These are phyloP conservation scores for Phenganax marumi DNA, from an alignment of 92 coral and sea anemone species.

Conservation along the genomic window DNA sequence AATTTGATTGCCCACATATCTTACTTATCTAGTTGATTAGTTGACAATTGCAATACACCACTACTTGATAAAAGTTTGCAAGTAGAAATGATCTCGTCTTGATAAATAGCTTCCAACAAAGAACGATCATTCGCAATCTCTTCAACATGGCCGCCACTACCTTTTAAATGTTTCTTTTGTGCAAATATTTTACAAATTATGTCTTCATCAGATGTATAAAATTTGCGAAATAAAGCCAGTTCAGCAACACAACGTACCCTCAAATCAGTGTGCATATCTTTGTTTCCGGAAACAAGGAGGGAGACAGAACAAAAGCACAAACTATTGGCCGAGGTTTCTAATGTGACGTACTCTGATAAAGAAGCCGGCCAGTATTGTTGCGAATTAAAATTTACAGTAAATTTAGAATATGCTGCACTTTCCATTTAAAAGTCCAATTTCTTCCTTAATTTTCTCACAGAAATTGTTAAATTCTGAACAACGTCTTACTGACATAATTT, in stretches of 20 bases:
- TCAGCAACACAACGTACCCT: conserved; percentile 7
- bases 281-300: background rate
- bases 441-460: no score
- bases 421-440: no score
- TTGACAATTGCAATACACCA: conserved; percentile 5
- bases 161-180: no score
- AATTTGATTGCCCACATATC: background rate
- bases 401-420: no score
- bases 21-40: background rate
- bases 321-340: conserved; percentile 7
- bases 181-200: no score
- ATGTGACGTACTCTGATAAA: background rate
- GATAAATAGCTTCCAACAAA: background rate
- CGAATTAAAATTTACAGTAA: no score
- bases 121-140: no score
- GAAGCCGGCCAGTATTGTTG: no score
- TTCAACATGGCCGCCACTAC: no score
- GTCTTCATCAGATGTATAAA: background rate
- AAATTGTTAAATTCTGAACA: no score
- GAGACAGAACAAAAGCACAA: background rate
- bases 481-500: no score
- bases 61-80: background rate
- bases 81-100: conserved; percentile 3
- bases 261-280: background rate
- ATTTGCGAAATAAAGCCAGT: background rate